phyloP scores from a whole-genome alignment of 2,113 vertebrate species.

The Excalfactoria chinensis region DNA sequence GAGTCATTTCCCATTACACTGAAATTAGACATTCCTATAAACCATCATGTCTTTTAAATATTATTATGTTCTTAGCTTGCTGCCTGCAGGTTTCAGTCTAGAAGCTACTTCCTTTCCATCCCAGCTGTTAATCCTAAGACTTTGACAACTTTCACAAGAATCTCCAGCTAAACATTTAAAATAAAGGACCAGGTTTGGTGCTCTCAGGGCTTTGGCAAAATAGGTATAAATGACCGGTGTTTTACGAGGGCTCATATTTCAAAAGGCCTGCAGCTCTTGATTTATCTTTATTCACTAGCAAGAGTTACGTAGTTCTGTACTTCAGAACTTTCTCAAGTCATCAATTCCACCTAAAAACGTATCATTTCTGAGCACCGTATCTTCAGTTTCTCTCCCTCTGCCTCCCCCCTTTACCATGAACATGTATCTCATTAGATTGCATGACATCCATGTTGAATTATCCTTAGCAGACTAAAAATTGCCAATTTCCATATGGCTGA shows the following conservation, averaged over 20 bases:
- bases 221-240: rapidly evolving
- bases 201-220: neutral
- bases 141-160: neutral
- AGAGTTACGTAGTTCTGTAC: neutral
- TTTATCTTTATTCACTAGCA: neutral
- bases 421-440: constrained; percentile 23
- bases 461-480: constrained; percentile 55
- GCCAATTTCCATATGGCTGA: constrained; percentile 62
- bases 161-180: neutral
- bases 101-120: neutral
- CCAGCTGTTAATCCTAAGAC: neutral
- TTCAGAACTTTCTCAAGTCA: neutral
- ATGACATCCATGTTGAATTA: constrained; percentile 33
- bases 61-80: neutral
- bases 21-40: neutral
- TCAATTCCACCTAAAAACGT: neutral
- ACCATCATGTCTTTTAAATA: neutral
- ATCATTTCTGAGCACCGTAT: neutral
- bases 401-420: neutral
- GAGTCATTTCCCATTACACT: neutral
- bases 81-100: neutral
- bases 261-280: neutral
- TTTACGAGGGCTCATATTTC: neutral
- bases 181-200: rapidly evolving
- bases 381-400: neutral